phyloP scores from a whole-genome alignment of 1,140 invertebrate genomes.

The Papilio machaon region DNA sequence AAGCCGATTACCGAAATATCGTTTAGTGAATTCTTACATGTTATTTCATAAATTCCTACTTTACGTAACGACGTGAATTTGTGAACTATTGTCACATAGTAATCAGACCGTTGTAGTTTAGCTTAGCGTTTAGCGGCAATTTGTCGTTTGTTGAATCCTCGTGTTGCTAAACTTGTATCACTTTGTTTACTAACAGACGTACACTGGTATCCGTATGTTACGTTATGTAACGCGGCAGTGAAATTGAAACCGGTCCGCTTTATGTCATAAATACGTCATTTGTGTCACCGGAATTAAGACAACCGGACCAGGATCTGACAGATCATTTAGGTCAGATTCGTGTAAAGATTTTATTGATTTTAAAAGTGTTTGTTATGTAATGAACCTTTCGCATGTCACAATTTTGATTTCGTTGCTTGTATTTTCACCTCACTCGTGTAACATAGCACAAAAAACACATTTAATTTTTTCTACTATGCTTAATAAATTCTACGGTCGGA shows the following conservation, averaged over 20 bases:
- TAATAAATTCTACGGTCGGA: too few relatives aligned
- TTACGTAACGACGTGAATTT: background rate
- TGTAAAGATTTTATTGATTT: background rate
- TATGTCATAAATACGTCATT: constrained; percentile 6
- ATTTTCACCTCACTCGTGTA: too few relatives aligned
- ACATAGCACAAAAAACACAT: too few relatives aligned
- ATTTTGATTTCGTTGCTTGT: too few relatives aligned
- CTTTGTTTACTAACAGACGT: constrained; percentile 14
- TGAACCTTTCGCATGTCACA: too few relatives aligned
- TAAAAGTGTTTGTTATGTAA: too few relatives aligned
- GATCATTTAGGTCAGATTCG: background rate
- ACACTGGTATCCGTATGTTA: background rate
- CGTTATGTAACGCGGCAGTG: background rate
- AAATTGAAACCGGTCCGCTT: background rate
- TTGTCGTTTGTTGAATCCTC: background rate
- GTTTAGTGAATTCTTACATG: background rate
- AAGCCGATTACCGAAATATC: background rate
- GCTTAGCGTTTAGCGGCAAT: background rate
- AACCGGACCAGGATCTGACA: background rate
- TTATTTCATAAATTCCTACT: background rate
- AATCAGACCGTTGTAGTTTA: constrained; percentile 6
- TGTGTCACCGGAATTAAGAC: background rate
- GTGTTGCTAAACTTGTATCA: background rate
- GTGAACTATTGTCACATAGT: constrained; percentile 1
- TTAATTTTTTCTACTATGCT: too few relatives aligned